Base-by-base conservation (phyloP, 2,797 vertebrate species). In the Lepus townsendii region DNA sequence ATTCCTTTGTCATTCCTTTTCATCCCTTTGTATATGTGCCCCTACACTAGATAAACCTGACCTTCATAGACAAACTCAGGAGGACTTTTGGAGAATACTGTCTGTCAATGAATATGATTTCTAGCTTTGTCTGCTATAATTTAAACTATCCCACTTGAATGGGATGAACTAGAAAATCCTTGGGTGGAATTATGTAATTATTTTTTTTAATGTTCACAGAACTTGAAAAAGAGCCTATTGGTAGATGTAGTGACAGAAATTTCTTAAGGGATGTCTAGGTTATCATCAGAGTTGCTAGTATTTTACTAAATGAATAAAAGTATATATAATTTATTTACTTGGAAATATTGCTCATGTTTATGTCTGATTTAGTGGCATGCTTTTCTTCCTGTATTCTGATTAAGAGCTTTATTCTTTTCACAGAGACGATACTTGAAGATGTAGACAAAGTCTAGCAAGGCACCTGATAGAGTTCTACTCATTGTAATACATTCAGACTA, bases 371-470 rank as follows among this genome's bases (percentile, higher is more conserved):
- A 91, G 26, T 84, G 32, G 50, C 62, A 0, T 82, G 5, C 14
- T 91, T 71, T 3, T 80, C 9, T 83, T 93, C 52, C 50, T 10
- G 57, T 54, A 73, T 38, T 85, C 26, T 69, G 26, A 66, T 50
- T 16, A 88, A 91, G 22, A 3, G 7, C 83, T 73, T 68, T 22
- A 75, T 57, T 83, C 95, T 90, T 87, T 22, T 52, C 19, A 57
- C 52, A 63, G 16, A 63, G 92, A 27, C 38, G 78, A n/a, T 26
- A 77, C 14, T 38, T 83, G 26, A 85, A 14, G 42, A 47, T 38
- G 88, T 78, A 57, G 91, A 78, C 13, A 71, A 82, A 79, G 42
- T 79, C 50, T 69, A 57, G 32, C 47, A 88, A 83, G 57, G 92
- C 26, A 42, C 13, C 62, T 38, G 26, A 26, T 50, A 27, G 27